Evolutionary conservation across 2,113 vertebrate species (phyloP), one percentile per base, ranked within the genome.

Genomic region (Microcebus griseorufus): DNA sequence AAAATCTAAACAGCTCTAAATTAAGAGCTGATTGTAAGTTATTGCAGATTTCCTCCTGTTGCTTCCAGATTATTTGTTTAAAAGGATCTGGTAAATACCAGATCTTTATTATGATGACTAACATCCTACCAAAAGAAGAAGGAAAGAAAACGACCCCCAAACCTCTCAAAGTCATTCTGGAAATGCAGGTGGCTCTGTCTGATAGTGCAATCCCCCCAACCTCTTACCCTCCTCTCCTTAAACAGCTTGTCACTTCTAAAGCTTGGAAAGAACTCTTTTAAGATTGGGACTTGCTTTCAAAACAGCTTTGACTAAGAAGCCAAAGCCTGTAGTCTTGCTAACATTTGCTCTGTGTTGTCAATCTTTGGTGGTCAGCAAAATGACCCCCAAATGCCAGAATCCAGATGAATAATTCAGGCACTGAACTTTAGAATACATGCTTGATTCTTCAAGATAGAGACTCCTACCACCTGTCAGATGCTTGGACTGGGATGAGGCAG

Each of bases 251-350:
- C 3, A 83, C 88, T 96, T 86, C 62, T 95, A 5, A 97, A 69
- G 90, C 97, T 98, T 98, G 96, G 97, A 97, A 98, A 99, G 97
- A 98, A 55, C 97, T 98, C 98, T 98, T 98, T 97, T 98, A 98
- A 98, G 98, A 98, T 91, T 96, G 93, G 29, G 75, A 80, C 37
- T 93, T 92, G 53, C 92, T 96, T 89, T 82, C 42, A 60, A 92
- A 93, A 97, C 94, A 97, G 34, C 45, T 96, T 94, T 89, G 25
- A 84, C 60, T 86, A 86, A 95, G 91, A 96, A 97, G 95, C 82
- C 97, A 97, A 96, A 97, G 96, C 90, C 90, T 97, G 62, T 70
- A 32, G 2, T 94, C 96, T 98, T 98, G 48, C 83, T 97, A 97
- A 95, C 32, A 91, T 94, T 97, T 89, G 55, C 80, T 97, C 85